Evolutionary conservation across 2,888 invertebrate genomes (phyloP).

Genomic region (Anagyrus pseudococci): DNA sequence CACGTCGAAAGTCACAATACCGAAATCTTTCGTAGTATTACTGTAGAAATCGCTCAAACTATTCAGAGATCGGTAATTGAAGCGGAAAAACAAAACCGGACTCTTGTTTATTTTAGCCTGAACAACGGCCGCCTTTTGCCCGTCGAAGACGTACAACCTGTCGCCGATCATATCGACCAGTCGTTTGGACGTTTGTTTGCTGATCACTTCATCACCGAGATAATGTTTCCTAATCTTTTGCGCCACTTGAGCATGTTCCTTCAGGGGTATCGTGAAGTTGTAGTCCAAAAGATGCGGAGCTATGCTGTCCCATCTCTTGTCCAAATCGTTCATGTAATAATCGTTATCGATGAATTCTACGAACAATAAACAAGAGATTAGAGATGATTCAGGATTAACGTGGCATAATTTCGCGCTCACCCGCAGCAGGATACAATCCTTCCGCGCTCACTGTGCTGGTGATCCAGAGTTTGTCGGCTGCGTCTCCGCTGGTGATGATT

Average conservation of each 20-base stretch:
- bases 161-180: slow-evolving; percentile 69
- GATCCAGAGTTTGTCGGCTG: slow-evolving; percentile 74
- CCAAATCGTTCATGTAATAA: slow-evolving; percentile 64
- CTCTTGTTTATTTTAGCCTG: slow-evolving; percentile 67
- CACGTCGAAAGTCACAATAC: slow-evolving; percentile 55
- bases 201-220: slow-evolving; percentile 64
- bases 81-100: slow-evolving; percentile 72
- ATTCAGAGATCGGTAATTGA: slow-evolving; percentile 65
- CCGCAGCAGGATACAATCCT: slow-evolving; percentile 76
- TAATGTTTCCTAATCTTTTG: slow-evolving; percentile 67
- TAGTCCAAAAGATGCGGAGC: slow-evolving; percentile 70
- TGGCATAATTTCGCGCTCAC: slow-evolving; percentile 55
- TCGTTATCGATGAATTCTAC: slow-evolving; percentile 58
- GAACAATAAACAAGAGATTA: neutral
- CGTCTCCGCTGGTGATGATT: slow-evolving; percentile 67
- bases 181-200: slow-evolving; percentile 48
- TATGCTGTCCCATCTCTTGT: slow-evolving; percentile 67
- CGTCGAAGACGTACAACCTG: slow-evolving; percentile 68
- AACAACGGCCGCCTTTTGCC: slow-evolving; percentile 67
- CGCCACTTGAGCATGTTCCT: slow-evolving; percentile 62
- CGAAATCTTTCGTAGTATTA: slow-evolving; percentile 63
- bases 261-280: slow-evolving; percentile 66
- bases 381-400: neutral
- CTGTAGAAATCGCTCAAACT: neutral
- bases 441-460: slow-evolving; percentile 71